These are phyloP conservation scores for Tyria jacobaeae DNA, from an alignment of 2,888 invertebrate genomes.

Conservation along the genomic window DNA sequence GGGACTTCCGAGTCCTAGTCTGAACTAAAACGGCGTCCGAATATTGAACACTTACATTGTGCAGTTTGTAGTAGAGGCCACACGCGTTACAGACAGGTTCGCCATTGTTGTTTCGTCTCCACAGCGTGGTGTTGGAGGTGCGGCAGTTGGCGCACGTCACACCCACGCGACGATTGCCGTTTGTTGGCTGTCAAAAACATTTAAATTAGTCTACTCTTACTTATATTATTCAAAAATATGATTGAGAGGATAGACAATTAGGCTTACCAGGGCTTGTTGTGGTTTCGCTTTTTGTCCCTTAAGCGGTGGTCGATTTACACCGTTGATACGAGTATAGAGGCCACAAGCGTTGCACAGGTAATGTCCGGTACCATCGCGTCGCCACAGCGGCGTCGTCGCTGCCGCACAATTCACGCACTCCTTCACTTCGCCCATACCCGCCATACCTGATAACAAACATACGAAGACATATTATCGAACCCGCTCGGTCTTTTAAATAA, in stretches of 20 bases:
- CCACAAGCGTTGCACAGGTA: constrained; percentile 99
- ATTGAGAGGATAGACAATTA: background rate
- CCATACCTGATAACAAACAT: constrained; percentile 63
- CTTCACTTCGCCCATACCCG: constrained; percentile 88
- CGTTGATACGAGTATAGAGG: constrained; percentile 92
- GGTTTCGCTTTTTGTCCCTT: constrained; percentile 90
- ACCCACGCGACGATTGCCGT: constrained; percentile 89
- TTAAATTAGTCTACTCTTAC: background rate
- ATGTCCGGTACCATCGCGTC: constrained; percentile 99
- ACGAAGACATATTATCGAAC: background rate
- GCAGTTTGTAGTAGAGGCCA: constrained; percentile 97
- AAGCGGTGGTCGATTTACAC: constrained; percentile 90
- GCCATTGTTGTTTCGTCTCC: constrained; percentile 97
- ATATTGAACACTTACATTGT: constrained; percentile 87
- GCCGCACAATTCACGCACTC: constrained; percentile 98
- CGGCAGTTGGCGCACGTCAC: constrained; percentile 98
- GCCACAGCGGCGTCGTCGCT: constrained; percentile 97
- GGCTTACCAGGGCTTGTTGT: constrained; percentile 82
- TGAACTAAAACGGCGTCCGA: background rate
- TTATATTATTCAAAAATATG: background rate
- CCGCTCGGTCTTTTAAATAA: background rate
- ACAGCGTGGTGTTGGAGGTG: constrained; percentile 96
- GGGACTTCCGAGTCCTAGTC: background rate
- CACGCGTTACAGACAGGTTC: constrained; percentile 99
- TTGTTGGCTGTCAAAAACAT: constrained; percentile 73